A percentile compares a stretch with the other conserved stretches of the same genome.
phyloP scores from a whole-genome alignment of 2,888 invertebrate species.

The Liodrosophila aerea region DNA sequence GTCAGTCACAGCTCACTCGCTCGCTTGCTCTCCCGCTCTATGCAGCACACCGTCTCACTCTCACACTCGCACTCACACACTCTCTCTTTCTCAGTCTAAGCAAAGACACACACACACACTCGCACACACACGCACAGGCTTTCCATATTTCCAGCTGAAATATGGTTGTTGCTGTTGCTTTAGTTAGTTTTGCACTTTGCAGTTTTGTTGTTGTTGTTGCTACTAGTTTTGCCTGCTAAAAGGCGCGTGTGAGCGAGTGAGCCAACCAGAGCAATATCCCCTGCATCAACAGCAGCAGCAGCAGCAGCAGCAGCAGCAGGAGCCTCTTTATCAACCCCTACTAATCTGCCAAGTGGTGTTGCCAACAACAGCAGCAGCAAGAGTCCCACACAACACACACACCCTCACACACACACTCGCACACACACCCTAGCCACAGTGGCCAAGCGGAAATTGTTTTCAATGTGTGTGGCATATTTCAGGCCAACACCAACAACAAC shows the following conservation, averaged over 20 bases:
- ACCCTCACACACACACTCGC: neutral
- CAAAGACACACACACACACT: conserved; percentile 10
- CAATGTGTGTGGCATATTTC: too few species aligned
- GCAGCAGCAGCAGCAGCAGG: conserved; percentile 3
- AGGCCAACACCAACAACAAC: too few species aligned
- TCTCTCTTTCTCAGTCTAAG: neutral
- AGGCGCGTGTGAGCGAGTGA: conserved; percentile 44
- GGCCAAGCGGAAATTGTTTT: too few species aligned
- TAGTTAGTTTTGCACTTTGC: conserved; percentile 58
- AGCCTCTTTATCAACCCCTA: conserved; percentile 47
- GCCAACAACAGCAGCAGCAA: conserved; percentile 28
- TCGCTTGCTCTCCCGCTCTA: neutral
- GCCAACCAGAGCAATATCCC: neutral
- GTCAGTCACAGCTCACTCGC: conserved; percentile 29
- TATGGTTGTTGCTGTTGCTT: conserved; percentile 46
- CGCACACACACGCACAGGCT: conserved; percentile 24
- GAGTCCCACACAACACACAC: neutral
- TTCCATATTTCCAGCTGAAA: conserved; percentile 75
- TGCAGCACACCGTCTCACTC: conserved; percentile 3
- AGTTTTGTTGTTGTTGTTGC: conserved; percentile 26
- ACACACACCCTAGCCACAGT: too few species aligned
- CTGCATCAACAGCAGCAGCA: neutral
- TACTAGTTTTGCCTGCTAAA: conserved; percentile 9
- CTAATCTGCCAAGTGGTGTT: conserved; percentile 42
- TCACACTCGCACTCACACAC: conserved; percentile 12